Evolutionary conservation across 1,140 invertebrate genomes (phyloP), one percentile per base, ranked within the genome.

Genomic region (Arion vulgaris): DNA sequence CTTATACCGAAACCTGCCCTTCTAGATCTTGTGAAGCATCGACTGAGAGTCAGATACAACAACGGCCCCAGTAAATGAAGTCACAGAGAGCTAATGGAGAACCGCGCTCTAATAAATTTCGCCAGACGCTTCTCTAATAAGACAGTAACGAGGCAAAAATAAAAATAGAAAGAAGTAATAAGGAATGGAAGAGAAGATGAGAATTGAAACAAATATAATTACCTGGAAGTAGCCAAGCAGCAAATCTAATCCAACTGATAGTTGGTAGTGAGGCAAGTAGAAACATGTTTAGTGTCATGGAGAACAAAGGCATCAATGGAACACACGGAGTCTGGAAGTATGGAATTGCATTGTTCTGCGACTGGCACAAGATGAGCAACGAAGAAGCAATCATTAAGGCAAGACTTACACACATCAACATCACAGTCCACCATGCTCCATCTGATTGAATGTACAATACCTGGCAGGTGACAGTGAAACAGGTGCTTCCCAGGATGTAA

Each of bases 261-360:
- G 66, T 76, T 36, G 91, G 88, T 39, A 92, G 84, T 23, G 87
- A 85, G 23, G 91, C 80, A 83, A 92, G 85, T 66, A 92, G 84
- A 49, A 90, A 87, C 36, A 89, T 86, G 79, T 90, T 90, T 1
- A 91, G 75, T 49, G 90, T 82, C 17, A 92, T 84, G 0, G 87
- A 86, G 13, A 89, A 41, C 19, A 91, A 74, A 13, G 92, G 91
- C 28, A 92, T 73, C 32, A 90, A 85, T 26, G 92, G 92, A 26
- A 92, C 88, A 36, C 89, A 89, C 7, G 92, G 92, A 15, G 89
- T 85, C 73, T 86, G 86, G 82, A 90, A 92, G 75, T 88, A 84
- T 34, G 90, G 79, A 41, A 85, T 85, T 15, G 87, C 88, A 69
- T 81, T 78, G 82, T 90, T 90, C 72, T 90, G 86, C 2, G 91